phyloP scores from a whole-genome alignment of 2,888 invertebrate genomes.

The Stenodera caucasica region DNA sequence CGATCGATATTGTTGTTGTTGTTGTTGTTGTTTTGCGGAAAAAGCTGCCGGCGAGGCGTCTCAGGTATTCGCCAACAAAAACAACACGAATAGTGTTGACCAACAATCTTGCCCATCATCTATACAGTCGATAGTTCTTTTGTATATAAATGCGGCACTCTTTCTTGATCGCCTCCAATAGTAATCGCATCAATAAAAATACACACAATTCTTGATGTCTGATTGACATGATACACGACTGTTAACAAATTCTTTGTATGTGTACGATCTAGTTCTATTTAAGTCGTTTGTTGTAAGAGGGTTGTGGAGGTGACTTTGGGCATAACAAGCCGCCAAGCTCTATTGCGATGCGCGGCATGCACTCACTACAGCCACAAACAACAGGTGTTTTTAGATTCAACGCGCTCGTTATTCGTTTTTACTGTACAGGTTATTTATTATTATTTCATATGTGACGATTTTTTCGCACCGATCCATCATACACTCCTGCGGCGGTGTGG shows the following conservation, averaged over 20 bases:
- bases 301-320: slow-evolving; percentile 42
- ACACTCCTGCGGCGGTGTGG: slow-evolving; percentile 13
- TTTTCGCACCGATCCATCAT: slow-evolving; percentile 41
- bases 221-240: slow-evolving; percentile 48
- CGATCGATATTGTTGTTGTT: no score
- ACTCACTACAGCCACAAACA: slow-evolving; percentile 39
- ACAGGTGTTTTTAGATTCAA: slow-evolving; percentile 46
- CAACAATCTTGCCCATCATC: slow-evolving; percentile 19
- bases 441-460: slow-evolving; percentile 45
- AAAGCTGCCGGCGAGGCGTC: slow-evolving; percentile 16
- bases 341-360: slow-evolving; percentile 46
- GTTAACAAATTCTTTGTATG: slow-evolving; percentile 46
- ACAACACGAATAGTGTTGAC: slow-evolving; percentile 21
- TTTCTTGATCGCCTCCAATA: slow-evolving; percentile 27
- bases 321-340: slow-evolving; percentile 43
- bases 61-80: slow-evolving; percentile 14
- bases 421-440: slow-evolving; percentile 42
- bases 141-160: slow-evolving; percentile 19
- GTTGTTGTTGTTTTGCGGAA: slow-evolving; percentile 8
- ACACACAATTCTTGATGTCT: slow-evolving; percentile 37
- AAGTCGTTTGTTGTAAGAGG: slow-evolving; percentile 29
- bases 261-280: slow-evolving; percentile 48
- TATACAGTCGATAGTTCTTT: slow-evolving; percentile 19
- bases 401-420: slow-evolving; percentile 46
- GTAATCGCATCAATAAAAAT: slow-evolving; percentile 37